Evolutionary conservation across 2,888 invertebrate species (phyloP), one percentile per base, ranked within the genome.

Genomic region (Trisateles emortualis): DNA sequence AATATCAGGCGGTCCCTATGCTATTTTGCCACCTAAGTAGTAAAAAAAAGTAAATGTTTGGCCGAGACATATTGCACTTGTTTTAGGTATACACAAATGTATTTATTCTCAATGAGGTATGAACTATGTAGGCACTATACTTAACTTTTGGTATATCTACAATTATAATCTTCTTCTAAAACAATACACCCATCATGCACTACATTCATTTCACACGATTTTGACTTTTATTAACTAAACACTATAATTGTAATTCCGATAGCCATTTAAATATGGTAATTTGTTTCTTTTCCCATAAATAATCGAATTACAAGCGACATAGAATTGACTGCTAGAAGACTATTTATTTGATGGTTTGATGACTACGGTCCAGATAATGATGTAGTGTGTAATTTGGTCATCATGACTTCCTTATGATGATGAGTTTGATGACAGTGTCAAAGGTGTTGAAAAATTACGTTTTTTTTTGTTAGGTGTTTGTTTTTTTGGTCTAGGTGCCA

Each of bases 281-380:
- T 61, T 53, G 9, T 46, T 38, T 33, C 47, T 53, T 59, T 69
- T 59, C 61, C 61, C 64, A 56, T 61, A 67, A 50, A 59, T 52
- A 16, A 38, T 39, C 26, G 52, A 58, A 64, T 62, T 67, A 52
- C 41, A 35, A 55, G 52, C 55, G 56, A 36, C 42, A 53, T 47
- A 54, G 35, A 68, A 51, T 69, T 65, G 26, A 68, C 68, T 48
- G 56, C 35, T 36, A 43, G 17, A 43, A 56, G 60, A 66, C 62
- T 60, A 62, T 73, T 48, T n/a, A 16, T 55, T 50, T 59, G 36
- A 49, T 51, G 46, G 26, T 3, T n/a, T 33, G 8, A 10, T 39
- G 30, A 5, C 13, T 1, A 16, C n/a, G 44, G n/a, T n/a, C n/a
- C n/a, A n/a, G n/a, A n/a, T n/a, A 29, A 3, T 53, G 52, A 69